phyloP scores from a whole-genome alignment of 2,888 invertebrate species.

The Gymnosoma rotundatum region DNA sequence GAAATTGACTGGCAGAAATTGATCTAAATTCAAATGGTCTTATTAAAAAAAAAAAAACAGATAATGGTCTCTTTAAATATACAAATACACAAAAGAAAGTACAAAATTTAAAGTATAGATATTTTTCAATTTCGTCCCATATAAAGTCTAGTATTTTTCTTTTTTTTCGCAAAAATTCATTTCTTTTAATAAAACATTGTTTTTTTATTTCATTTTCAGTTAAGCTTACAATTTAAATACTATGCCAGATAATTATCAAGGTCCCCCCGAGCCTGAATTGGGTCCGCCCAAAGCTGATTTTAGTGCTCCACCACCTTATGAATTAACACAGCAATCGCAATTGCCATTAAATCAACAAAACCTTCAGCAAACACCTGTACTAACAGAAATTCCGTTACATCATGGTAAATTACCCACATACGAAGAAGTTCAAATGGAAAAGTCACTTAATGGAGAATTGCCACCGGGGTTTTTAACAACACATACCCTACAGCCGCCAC shows the following conservation, averaged over 20 bases:
- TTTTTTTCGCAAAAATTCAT: neutral
- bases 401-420: conserved; percentile 92
- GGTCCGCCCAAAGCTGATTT: conserved; percentile 93
- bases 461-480: conserved; percentile 80
- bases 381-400: conserved; percentile 76
- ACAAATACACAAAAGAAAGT: no score
- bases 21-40: no score
- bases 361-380: conserved; percentile 54
- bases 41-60: no score
- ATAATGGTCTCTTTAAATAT: no score
- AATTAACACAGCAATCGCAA: conserved; percentile 78
- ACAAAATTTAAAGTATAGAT: no score
- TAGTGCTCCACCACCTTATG: conserved; percentile 94
- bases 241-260: conserved; percentile 70
- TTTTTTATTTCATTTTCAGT: conserved; percentile 37
- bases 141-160: no score
- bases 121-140: no score
- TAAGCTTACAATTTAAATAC: conserved; percentile 31
- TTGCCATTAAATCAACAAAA: conserved; percentile 51
- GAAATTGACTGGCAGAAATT: no score
- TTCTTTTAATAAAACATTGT: neutral
- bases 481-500: conserved; percentile 77
- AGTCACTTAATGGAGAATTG: conserved; percentile 89
- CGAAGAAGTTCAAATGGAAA: conserved; percentile 95
- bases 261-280: conserved; percentile 83